phyloP scores from a whole-genome alignment of 2,888 invertebrate genomes.

The Sarcophaga variegata region DNA sequence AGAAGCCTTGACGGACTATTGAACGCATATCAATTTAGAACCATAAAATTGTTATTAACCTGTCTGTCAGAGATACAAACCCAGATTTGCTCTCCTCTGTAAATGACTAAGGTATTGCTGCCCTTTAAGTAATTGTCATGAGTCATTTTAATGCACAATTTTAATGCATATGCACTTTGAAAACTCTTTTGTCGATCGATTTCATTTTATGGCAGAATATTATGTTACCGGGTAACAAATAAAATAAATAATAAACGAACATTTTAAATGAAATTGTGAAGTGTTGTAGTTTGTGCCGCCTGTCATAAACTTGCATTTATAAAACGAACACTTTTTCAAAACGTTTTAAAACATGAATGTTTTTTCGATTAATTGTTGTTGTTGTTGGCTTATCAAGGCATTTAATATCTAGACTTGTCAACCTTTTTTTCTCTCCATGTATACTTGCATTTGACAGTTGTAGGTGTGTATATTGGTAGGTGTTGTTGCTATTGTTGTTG shows the following conservation, averaged over 20 bases:
- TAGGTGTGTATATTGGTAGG: slow-evolving; percentile 59
- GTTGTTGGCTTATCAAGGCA: slow-evolving; percentile 56
- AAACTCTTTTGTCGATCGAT: background rate
- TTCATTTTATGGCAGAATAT: background rate
- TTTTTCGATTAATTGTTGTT: slow-evolving; percentile 67
- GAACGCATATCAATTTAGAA: background rate
- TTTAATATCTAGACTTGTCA: slow-evolving; percentile 68
- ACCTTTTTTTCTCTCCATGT: slow-evolving; percentile 4
- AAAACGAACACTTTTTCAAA: slow-evolving; percentile 46
- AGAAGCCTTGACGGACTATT: no score
- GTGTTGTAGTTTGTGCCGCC: slow-evolving; percentile 22
- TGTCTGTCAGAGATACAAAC: no score
- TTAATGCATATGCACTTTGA: no score
- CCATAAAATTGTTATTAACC: background rate
- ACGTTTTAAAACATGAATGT: slow-evolving; percentile 54
- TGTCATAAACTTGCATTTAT: slow-evolving; percentile 65
- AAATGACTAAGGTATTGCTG: no score
- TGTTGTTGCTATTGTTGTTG: slow-evolving; percentile 26
- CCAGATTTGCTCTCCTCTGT: no score
- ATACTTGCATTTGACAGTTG: slow-evolving; percentile 60
- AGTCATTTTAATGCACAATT: no score
- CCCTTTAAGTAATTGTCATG: no score
- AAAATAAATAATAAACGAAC: background rate
- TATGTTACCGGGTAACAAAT: background rate
- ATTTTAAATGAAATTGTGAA: background rate